Evolutionary conservation across 2,888 invertebrate species (phyloP).

Genomic region (Rhingia rostrata): DNA sequence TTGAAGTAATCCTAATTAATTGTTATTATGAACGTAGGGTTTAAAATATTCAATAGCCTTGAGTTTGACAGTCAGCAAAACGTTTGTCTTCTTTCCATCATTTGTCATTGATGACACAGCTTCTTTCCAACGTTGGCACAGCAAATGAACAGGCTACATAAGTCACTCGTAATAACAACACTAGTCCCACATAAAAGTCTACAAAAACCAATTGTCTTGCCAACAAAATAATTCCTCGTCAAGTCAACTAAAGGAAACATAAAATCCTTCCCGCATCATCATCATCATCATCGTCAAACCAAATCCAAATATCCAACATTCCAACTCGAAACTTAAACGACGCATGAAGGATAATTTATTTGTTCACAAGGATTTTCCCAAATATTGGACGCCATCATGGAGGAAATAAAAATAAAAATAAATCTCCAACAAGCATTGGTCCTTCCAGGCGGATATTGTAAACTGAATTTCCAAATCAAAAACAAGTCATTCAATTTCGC

Average conservation of each 20-base stretch:
- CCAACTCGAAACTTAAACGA: conserved; percentile 33
- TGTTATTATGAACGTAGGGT: no score
- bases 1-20: no score
- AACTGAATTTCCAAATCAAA: conserved; percentile 55
- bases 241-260: background rate
- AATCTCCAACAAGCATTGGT: conserved; percentile 18
- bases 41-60: no score
- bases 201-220: conserved; percentile 2
- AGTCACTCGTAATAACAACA: background rate
- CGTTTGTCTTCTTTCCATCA: no score
- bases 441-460: conserved; percentile 30
- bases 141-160: background rate
- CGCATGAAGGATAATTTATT: conserved; percentile 50
- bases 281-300: background rate
- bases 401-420: conserved; percentile 35
- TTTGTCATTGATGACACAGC: no score
- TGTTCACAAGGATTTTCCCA: background rate
- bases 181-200: background rate
- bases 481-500: conserved; percentile 69
- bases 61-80: no score
- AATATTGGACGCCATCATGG: conserved; percentile 21
- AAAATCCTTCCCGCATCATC: background rate
- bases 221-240: conserved; percentile 10
- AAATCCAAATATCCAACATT: background rate
- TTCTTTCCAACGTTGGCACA: background rate